These are phyloP conservation scores for Ochropacha duplaris DNA, from an alignment of 2,888 invertebrate genomes.

Conservation along the genomic window DNA sequence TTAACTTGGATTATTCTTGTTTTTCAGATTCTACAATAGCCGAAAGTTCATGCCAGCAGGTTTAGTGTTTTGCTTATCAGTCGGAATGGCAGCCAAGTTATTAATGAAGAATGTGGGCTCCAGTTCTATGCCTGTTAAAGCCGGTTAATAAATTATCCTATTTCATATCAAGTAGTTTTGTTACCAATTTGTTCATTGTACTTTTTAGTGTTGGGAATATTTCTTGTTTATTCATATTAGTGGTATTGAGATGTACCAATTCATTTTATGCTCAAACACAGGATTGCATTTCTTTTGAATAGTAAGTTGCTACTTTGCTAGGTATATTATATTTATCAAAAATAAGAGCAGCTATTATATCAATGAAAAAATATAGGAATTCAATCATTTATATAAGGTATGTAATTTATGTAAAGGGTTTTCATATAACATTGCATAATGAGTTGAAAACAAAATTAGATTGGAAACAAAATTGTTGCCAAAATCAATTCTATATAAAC, in stretches of 20 bases:
- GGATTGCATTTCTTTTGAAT: not conserved
- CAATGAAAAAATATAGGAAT: not conserved
- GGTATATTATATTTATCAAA: not conserved
- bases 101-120: slow-evolving; percentile 73
- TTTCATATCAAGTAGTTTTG: slow-evolving; percentile 11
- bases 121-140: slow-evolving; percentile 50
- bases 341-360: not conserved
- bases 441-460: too few relatives aligned
- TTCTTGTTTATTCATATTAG: not conserved
- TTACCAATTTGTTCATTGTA: slow-evolving; percentile 20
- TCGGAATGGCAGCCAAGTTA: slow-evolving; percentile 84
- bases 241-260: not conserved
- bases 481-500: too few relatives aligned
- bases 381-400: too few relatives aligned
- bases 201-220: not conserved
- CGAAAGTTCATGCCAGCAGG: slow-evolving; percentile 99
- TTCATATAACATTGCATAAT: too few relatives aligned
- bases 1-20: not conserved
- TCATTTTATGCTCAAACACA: not conserved
- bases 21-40: slow-evolving; percentile 86
- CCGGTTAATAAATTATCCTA: slow-evolving; percentile 40
- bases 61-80: slow-evolving; percentile 86
- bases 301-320: not conserved
- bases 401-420: too few relatives aligned
- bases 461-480: too few relatives aligned